These are phyloP conservation scores for Amblyopsis rosae DNA, from an alignment of 2,113 vertebrate species.

Conservation along the genomic window DNA sequence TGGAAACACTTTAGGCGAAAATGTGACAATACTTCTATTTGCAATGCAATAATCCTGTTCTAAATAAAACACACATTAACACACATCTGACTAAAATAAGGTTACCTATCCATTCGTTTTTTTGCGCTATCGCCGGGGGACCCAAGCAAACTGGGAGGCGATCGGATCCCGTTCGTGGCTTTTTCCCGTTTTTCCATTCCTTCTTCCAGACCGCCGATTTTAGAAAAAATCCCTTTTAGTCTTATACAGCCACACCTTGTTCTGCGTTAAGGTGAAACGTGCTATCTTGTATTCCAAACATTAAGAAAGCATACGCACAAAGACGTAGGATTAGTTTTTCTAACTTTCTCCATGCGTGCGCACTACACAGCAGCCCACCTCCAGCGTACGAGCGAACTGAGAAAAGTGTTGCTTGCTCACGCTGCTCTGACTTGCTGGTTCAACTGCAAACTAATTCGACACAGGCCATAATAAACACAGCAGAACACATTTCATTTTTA, in stretches of 20 bases:
- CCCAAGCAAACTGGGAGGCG: background rate
- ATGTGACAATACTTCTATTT: too few relatives aligned
- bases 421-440: too few relatives aligned
- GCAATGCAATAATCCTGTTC: too few relatives aligned
- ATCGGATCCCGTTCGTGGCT: constrained; percentile 22
- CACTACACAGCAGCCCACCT: background rate
- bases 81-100: background rate
- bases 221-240: background rate
- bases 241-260: background rate
- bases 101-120: constrained; percentile 68
- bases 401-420: background rate
- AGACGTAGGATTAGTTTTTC: background rate
- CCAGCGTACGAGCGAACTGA: too few relatives aligned
- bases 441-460: too few relatives aligned
- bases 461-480: too few relatives aligned
- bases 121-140: constrained; percentile 37
- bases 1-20: too few relatives aligned
- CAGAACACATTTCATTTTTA: too few relatives aligned
- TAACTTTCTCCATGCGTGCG: constrained; percentile 46
- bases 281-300: background rate
- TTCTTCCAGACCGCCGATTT: background rate
- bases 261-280: background rate
- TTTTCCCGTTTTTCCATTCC: constrained; percentile 49
- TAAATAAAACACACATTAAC: background rate
- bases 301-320: background rate